Evolutionary conservation across 2,113 vertebrate genomes (phyloP).

Genomic region (Irena cyanogastra): DNA sequence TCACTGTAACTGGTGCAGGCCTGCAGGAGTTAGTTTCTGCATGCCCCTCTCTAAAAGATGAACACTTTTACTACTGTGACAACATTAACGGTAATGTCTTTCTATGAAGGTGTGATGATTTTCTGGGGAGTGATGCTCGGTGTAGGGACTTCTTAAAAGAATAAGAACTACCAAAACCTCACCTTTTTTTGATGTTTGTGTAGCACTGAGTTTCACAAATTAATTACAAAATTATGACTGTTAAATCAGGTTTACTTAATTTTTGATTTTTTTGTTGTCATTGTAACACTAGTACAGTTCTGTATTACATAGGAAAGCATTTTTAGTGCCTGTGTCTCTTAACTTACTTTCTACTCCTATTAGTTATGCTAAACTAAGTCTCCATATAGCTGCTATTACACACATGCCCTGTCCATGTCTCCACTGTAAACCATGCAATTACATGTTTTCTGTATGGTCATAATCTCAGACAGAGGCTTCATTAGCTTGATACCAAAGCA

Average conservation of each 20-base stretch:
- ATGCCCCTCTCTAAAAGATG: slow-evolving; percentile 92
- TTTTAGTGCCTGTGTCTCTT: not conserved
- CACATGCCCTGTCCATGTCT: not conserved
- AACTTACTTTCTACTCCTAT: too few relatives aligned
- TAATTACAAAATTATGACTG: not conserved
- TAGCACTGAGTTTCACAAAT: not conserved
- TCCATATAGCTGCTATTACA: not conserved
- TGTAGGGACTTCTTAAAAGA: not conserved
- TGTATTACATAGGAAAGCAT: not conserved
- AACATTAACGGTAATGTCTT: slow-evolving; percentile 94
- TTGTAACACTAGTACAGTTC: not conserved
- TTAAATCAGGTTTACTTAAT: not conserved
- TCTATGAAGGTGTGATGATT: not conserved
- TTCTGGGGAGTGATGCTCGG: not conserved
- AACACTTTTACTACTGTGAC: slow-evolving; percentile 99
- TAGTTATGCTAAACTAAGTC: too few relatives aligned
- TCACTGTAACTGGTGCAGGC: slow-evolving; percentile 88
- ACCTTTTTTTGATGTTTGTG: not conserved
- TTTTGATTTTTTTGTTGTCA: not conserved
- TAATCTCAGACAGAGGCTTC: not conserved
- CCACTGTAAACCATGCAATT: not conserved
- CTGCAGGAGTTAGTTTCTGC: slow-evolving; percentile 90
- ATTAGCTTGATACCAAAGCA: not conserved
- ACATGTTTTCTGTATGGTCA: not conserved
- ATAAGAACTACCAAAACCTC: not conserved